A percentile compares a stretch with the other conserved stretches of the same genome.
Evolutionary conservation across 2,888 invertebrate genomes (phyloP).

Genomic region (Orthosia gothica): DNA sequence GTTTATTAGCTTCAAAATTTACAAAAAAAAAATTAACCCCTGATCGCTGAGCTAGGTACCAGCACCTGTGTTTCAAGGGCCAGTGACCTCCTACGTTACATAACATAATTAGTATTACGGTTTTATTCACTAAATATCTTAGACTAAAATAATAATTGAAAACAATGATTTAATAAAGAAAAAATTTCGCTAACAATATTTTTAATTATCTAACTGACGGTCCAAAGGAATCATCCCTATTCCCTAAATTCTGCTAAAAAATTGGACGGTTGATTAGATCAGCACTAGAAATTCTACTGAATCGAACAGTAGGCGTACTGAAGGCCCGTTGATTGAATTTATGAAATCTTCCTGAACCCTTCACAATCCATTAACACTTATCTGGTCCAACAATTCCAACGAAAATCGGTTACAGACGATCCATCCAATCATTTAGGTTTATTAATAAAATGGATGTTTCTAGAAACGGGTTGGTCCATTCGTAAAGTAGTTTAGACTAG

Average conservation of each 20-base stretch:
- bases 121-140: no score
- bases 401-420: slow-evolving; percentile 53
- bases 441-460: slow-evolving; percentile 21
- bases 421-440: slow-evolving; percentile 48
- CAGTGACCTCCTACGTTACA: no score
- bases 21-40: no score
- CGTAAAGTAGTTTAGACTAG: not conserved
- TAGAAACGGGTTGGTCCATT: not conserved
- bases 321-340: slow-evolving; percentile 48
- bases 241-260: slow-evolving; percentile 3
- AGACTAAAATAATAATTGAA: no score
- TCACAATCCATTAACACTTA: slow-evolving; percentile 51
- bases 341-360: slow-evolving; percentile 48
- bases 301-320: slow-evolving; percentile 7
- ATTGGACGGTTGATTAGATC: slow-evolving; percentile 34
- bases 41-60: no score
- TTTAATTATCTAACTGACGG: no score
- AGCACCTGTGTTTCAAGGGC: no score
- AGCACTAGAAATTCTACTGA: slow-evolving; percentile 34
- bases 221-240: no score
- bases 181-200: no score
- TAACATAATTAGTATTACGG: no score
- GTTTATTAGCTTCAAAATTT: no score
- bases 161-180: no score
- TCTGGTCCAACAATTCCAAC: slow-evolving; percentile 48